Percentiles rank a stretch among this genome's conserved stretches.
Conservation (phyloP, 2,113 vertebrate species). For the Hylia prasina region DNA sequence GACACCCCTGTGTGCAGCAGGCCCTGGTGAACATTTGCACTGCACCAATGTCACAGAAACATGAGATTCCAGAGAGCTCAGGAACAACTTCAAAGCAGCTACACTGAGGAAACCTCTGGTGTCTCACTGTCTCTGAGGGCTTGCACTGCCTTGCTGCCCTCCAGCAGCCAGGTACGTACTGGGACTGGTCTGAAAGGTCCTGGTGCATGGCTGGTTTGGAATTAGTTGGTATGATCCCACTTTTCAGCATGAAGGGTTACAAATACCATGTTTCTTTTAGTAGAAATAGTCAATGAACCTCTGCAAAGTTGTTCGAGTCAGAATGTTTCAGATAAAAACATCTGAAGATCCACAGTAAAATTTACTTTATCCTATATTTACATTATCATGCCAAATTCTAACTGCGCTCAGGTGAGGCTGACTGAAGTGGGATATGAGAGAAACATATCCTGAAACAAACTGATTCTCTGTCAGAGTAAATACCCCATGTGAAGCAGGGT, state of each 20-base stretch:
- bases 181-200: background rate
- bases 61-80: background rate
- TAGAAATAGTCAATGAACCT: background rate
- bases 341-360: background rate
- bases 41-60: background rate
- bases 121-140: background rate
- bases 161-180: background rate
- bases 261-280: background rate
- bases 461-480: background rate
- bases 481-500: background rate
- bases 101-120: background rate
- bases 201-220: background rate
- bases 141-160: background rate
- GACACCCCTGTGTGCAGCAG: background rate
- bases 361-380: background rate
- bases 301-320: background rate
- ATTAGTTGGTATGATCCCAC: background rate
- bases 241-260: background rate
- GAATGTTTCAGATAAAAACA: background rate
- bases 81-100: background rate
- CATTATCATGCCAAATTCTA: background rate
- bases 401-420: background rate
- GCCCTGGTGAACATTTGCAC: background rate
- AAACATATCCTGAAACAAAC: background rate
- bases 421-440: background rate